Conservation (phyloP, 2,888 invertebrate genomes). For the Chloromyia formosa region DNA sequence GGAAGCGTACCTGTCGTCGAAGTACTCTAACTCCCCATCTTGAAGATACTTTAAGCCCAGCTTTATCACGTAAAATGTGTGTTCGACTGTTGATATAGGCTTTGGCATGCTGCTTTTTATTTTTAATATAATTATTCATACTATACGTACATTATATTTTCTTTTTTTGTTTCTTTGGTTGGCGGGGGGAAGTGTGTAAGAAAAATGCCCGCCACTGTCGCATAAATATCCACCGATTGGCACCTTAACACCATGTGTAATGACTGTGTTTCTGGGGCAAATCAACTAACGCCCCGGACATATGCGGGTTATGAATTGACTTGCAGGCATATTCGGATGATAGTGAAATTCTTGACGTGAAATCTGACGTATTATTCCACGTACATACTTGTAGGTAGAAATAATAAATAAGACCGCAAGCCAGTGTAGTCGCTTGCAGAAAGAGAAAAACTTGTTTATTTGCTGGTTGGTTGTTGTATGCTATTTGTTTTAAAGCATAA, state of each 20-base stretch:
- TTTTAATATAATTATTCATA: background rate
- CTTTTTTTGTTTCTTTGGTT: background rate
- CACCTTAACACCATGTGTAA: slow-evolving; percentile 20
- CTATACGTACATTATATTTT: background rate
- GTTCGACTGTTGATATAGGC: background rate
- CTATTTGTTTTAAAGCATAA: too few relatives aligned
- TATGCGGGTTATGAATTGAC: slow-evolving; percentile 50
- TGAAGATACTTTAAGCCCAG: background rate
- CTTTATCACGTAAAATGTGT: background rate
- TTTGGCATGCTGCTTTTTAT: slow-evolving; percentile 20
- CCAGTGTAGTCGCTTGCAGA: too few relatives aligned
- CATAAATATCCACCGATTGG: slow-evolving; percentile 35
- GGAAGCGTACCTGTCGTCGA: too few relatives aligned
- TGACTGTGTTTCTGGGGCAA: slow-evolving; percentile 49
- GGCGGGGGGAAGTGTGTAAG: background rate
- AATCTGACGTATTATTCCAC: slow-evolving; percentile 13
- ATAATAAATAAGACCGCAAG: too few relatives aligned
- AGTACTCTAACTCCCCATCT: too few relatives aligned
- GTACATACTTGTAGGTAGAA: too few relatives aligned
- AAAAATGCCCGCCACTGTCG: too few relatives aligned
- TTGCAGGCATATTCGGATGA: slow-evolving; percentile 48
- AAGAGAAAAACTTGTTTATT: too few relatives aligned
- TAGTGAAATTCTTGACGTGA: slow-evolving; percentile 49
- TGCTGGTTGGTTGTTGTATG: too few relatives aligned
- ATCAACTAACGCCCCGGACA: slow-evolving; percentile 46